Evolutionary conservation across 1,140 invertebrate genomes (phyloP).

Genomic region (Bombyx mori): DNA sequence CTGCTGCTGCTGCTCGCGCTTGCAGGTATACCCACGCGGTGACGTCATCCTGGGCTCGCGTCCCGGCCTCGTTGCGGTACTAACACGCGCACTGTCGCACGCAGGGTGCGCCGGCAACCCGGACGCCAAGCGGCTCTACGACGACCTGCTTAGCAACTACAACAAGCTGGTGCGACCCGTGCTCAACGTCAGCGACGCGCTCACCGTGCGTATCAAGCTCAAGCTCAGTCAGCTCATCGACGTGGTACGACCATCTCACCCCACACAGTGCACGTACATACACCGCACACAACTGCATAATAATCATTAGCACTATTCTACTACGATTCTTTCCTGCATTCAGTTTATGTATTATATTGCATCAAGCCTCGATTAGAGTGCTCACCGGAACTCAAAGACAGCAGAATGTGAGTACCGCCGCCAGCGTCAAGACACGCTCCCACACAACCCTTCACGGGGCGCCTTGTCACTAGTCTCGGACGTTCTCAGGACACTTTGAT

Average conservation of each 20-base stretch:
- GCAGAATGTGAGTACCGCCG: too few species aligned
- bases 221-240: conserved; percentile 95
- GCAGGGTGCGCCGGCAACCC: conserved; percentile 86
- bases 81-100: not conserved
- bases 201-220: conserved; percentile 94
- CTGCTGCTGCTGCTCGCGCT: conserved; percentile 51
- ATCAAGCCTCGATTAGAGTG: too few species aligned
- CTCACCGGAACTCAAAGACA: too few species aligned
- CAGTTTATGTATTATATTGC: too few species aligned
- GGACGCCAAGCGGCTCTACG: conserved; percentile 91
- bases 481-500: too few species aligned
- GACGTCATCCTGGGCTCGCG: conserved; percentile 37
- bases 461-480: too few species aligned
- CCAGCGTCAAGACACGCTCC: too few species aligned
- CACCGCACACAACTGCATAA: not conserved
- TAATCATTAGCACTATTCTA: too few species aligned
- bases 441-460: too few species aligned
- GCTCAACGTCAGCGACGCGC: conserved; percentile 91
- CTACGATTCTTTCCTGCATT: too few species aligned
- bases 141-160: conserved; percentile 93
- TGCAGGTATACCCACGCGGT: conserved; percentile 35
- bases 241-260: conserved; percentile 80
- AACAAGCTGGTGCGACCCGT: conserved; percentile 95
- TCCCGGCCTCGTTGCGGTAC: conserved; percentile 22
- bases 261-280: not conserved